Evolutionary conservation across 2,113 vertebrate genomes (phyloP), one percentile per base, ranked within the genome.

Genomic region (Gorilla gorilla): DNA sequence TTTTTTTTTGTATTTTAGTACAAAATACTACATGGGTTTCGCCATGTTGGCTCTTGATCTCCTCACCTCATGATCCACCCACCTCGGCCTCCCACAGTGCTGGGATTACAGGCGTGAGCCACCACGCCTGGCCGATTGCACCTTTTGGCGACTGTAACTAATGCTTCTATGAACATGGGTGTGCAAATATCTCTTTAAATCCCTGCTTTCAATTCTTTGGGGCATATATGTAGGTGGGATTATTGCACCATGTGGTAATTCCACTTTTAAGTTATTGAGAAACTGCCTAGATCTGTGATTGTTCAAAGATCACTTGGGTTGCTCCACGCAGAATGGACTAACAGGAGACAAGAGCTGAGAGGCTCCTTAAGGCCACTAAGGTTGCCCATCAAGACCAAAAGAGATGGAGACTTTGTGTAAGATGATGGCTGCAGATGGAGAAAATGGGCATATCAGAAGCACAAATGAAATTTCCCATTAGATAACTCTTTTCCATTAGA

Each of bases 111-210:
- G 45, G 8, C 45, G 8, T 45, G 8, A 45, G 9, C 45, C 45
- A 45, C 45, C 45, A 45, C 45, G 45, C 9, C 45, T 0, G 8
- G 45, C 45, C 45, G 12, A 38, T 38, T 2, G 32, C 9, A 23
- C 45, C 22, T 59, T 48, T 18, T 5, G 64, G 81, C 66, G 2
- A 8, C 2, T 10, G 55, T 7, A 17, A 50, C 75, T 14, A 9
- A 30, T 20, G 4, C 38, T 25, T 5, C 38, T 52, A 10, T 0
- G 23, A 38, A 73, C 20, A 1, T 0, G 16, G 4, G 32, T 14
- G 11, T 3, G n/a, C 4, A 9, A 8, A 6, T 0, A 11, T 27
- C 59, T n/a, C 59, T 90, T 22, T 10, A 2, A 57, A 48, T 18
- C 22, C 13, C 82, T 57, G 57, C 57, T 57, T 43, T 22, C 45